These are phyloP conservation scores for Caenorhabditis becei DNA, from an alignment of 2,888 invertebrate genomes.

Conservation along the genomic window DNA sequence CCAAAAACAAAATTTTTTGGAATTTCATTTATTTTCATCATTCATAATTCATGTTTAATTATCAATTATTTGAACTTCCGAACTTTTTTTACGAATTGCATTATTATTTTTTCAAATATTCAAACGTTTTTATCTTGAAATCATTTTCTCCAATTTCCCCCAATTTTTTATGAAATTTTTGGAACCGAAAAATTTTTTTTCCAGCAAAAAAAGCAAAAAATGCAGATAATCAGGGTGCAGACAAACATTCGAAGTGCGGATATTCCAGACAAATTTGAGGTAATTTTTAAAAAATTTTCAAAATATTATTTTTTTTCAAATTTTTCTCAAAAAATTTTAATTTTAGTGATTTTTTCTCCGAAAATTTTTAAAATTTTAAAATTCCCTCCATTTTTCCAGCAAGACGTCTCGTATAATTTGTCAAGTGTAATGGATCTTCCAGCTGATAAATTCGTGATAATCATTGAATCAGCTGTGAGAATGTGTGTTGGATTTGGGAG, in stretches of 20 bases:
- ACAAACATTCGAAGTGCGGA: conserved; percentile 55
- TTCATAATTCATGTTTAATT: too few relatives aligned
- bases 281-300: conserved; percentile 6
- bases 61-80: too few relatives aligned
- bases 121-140: conserved; percentile 14
- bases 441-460: conserved; percentile 49
- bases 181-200: neutral
- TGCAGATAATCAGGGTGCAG: conserved; percentile 52
- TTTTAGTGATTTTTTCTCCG: too few relatives aligned
- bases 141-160: neutral
- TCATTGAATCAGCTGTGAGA: conserved; percentile 52
- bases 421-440: conserved; percentile 49
- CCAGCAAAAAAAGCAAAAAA: conserved; percentile 15
- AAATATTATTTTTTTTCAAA: too few relatives aligned
- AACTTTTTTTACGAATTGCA: too few relatives aligned
- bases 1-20: too few relatives aligned
- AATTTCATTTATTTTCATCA: too few relatives aligned
- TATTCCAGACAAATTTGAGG: conserved; percentile 51
- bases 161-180: neutral
- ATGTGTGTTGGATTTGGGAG: conserved; percentile 31
- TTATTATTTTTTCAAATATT: conserved; percentile 14
- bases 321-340: neutral
- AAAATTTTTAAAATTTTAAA: too few relatives aligned
- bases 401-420: conserved; percentile 31
- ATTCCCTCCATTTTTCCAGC: conserved; percentile 9